A percentile compares a stretch with the other conserved stretches of the same genome.
Conservation (phyloP, 1,140 invertebrate genomes). For the Drosophila nasuta region DNA sequence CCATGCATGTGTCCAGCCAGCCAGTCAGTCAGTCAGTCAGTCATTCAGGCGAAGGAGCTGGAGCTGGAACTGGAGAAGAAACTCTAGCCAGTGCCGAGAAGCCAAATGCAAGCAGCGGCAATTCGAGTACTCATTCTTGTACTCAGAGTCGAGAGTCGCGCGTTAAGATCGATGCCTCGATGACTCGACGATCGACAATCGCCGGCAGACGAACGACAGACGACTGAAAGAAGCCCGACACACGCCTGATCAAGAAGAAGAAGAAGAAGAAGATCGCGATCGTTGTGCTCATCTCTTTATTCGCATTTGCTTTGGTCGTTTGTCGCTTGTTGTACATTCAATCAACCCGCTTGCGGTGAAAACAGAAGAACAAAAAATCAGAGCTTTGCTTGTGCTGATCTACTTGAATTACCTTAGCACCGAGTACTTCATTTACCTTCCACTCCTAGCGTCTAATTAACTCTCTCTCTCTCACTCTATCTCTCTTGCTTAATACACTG, state of each 20-base stretch:
- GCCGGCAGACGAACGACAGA: not conserved
- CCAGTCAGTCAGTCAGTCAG: no score
- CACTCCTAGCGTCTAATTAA: slow-evolving; percentile 1
- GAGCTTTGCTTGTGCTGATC: slow-evolving; percentile 75
- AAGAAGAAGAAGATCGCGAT: no score
- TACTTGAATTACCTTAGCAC: slow-evolving; percentile 65
- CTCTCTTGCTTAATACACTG: slow-evolving; percentile 2
- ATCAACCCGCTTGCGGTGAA: slow-evolving; percentile 67
- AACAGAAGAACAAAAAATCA: slow-evolving; percentile 10
- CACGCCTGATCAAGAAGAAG: slow-evolving; percentile 25
- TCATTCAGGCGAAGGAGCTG: no score
- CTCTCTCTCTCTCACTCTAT: slow-evolving; percentile 10
- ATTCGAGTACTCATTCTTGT: no score
- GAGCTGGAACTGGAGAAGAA: slow-evolving; percentile 20
- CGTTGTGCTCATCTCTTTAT: not conserved
- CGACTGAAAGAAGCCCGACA: slow-evolving; percentile 67
- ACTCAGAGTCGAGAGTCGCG: slow-evolving; percentile 31
- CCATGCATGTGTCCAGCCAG: not conserved
- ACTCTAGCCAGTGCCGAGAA: slow-evolving; percentile 47
- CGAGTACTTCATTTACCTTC: slow-evolving; percentile 1
- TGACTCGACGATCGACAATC: not conserved
- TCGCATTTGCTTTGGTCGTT: slow-evolving; percentile 2
- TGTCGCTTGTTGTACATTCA: slow-evolving; percentile 36
- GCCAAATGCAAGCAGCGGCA: slow-evolving; percentile 43
- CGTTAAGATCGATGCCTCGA: slow-evolving; percentile 46